phyloP scores from a whole-genome alignment of 1,140 invertebrate species.

The Acromyrmex charruanus region DNA sequence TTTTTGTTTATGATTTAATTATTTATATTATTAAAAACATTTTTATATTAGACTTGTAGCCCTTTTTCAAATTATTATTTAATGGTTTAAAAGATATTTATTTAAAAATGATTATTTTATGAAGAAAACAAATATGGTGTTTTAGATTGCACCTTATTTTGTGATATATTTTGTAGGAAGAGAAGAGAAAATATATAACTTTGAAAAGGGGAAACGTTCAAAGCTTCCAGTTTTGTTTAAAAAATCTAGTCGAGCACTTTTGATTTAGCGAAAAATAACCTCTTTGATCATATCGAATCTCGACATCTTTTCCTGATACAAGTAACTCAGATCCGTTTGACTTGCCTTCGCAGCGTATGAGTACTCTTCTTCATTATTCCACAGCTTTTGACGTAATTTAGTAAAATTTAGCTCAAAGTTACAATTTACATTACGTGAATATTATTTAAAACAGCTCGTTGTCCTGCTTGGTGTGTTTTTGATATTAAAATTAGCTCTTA shows the following conservation, averaged over 20 bases:
- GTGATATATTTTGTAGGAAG: neutral
- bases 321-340: neutral
- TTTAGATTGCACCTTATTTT: neutral
- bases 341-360: neutral
- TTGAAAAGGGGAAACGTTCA: neutral
- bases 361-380: constrained; percentile 1
- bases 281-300: constrained; percentile 24
- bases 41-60: too few species aligned
- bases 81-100: neutral
- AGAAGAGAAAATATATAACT: neutral
- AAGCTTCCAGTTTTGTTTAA: neutral
- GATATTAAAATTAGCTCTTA: constrained; percentile 14
- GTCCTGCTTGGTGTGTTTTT: constrained; percentile 3
- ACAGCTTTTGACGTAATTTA: constrained; percentile 1
- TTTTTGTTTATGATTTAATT: too few species aligned
- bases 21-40: too few species aligned
- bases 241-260: neutral
- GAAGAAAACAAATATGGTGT: neutral
- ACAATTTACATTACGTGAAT: constrained; percentile 5
- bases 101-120: constrained; percentile 2
- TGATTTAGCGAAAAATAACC: neutral
- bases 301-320: neutral
- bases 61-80: neutral
- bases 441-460: neutral
- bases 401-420: constrained; percentile 44